phyloP scores from a whole-genome alignment of 2,888 invertebrate genomes.

The Drosophila fungiperda region DNA sequence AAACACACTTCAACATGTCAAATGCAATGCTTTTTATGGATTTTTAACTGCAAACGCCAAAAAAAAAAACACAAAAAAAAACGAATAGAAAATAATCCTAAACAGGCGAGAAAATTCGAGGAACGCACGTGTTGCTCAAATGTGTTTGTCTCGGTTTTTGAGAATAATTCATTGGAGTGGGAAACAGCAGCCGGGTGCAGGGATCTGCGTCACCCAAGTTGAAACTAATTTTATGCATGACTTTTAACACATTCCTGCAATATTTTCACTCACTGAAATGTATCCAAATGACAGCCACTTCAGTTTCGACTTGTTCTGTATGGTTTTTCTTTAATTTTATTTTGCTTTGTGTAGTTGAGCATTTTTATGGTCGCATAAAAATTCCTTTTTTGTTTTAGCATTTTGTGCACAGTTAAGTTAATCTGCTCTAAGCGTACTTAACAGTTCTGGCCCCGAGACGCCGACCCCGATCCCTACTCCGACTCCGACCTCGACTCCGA shows the following conservation, averaged over 20 bases:
- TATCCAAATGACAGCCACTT: slow-evolving; percentile 72
- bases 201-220: slow-evolving; percentile 69
- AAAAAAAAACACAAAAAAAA: slow-evolving; percentile 8
- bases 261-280: slow-evolving; percentile 71
- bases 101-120: slow-evolving; percentile 54
- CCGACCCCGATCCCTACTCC: slow-evolving; percentile 15
- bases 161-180: slow-evolving; percentile 65
- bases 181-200: slow-evolving; percentile 36
- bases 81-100: background rate
- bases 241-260: slow-evolving; percentile 78
- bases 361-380: slow-evolving; percentile 71
- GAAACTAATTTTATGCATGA: slow-evolving; percentile 81
- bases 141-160: slow-evolving; percentile 46
- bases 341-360: slow-evolving; percentile 52
- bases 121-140: slow-evolving; percentile 79
- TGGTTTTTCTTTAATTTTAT: slow-evolving; percentile 6
- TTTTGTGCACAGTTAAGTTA: slow-evolving; percentile 80
- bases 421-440: slow-evolving; percentile 77
- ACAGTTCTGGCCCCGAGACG: slow-evolving; percentile 52
- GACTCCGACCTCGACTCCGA: slow-evolving; percentile 6
- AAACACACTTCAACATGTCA: slow-evolving; percentile 63
- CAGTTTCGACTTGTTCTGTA: slow-evolving; percentile 35
- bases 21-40: slow-evolving; percentile 60
- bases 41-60: slow-evolving; percentile 68
- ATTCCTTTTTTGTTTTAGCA: slow-evolving; percentile 68